Evolutionary conservation across 2,113 vertebrate species (phyloP).

Genomic region (Corapipo altera): DNA sequence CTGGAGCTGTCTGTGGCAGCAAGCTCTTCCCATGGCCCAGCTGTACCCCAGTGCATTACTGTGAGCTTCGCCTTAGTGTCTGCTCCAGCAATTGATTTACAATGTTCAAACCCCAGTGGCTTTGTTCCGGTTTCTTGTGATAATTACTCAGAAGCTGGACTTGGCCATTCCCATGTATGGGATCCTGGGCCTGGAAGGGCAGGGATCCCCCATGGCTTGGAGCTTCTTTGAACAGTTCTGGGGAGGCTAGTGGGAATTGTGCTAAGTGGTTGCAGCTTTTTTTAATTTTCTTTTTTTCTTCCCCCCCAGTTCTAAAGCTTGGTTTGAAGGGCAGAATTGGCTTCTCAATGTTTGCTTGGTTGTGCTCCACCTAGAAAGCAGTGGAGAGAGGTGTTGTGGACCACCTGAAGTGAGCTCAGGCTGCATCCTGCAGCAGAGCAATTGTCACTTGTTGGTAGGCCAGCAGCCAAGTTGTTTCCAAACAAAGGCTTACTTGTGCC

Average conservation of each 20-base stretch:
- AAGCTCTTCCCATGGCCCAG: neutral
- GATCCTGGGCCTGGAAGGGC: neutral
- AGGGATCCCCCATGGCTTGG: neutral
- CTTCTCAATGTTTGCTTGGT: neutral
- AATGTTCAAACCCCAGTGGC: neutral
- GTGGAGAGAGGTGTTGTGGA: neutral
- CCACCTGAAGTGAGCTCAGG: fast-evolving
- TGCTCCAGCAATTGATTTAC: neutral
- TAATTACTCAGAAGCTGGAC: neutral
- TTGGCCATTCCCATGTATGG: neutral
- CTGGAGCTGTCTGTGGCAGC: neutral
- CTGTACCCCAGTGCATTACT: neutral
- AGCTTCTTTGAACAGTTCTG: neutral
- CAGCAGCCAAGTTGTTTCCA: neutral
- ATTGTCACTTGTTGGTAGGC: neutral
- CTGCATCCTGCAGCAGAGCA: neutral
- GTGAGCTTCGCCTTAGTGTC: neutral
- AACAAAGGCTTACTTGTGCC: neutral
- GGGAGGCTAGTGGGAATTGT: neutral
- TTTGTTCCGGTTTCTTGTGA: neutral
- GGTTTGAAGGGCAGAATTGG: neutral
- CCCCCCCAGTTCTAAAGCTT: neutral
- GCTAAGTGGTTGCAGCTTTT: neutral
- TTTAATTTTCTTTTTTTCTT: fast-evolving
- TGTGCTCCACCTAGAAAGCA: neutral